These are phyloP conservation scores for Gambelia wislizenii DNA, from an alignment of 2,797 vertebrate genomes.

Conservation along the genomic window DNA sequence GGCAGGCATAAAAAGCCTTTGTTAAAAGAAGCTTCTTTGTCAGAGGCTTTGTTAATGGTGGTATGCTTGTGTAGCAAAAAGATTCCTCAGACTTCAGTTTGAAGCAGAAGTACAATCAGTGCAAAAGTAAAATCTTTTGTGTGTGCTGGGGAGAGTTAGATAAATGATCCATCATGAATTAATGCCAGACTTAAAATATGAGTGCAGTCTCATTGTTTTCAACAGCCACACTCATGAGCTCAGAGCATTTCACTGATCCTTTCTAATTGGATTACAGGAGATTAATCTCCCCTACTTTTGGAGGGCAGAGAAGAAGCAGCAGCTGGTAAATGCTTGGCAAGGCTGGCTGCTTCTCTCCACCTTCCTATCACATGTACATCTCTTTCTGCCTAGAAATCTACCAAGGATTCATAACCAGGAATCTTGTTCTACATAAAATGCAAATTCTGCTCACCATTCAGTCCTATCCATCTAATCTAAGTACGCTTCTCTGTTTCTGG, in stretches of 20 bases:
- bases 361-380: not conserved
- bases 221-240: not conserved
- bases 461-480: no score
- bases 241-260: conserved; percentile 19
- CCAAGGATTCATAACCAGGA: no score
- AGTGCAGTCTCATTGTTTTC: conserved; percentile 17
- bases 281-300: conserved; percentile 34
- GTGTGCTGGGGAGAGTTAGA: not conserved
- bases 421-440: not conserved
- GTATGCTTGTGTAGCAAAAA: not conserved
- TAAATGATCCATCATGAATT: not conserved
- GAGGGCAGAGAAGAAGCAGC: conserved; percentile 4
- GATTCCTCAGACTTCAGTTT: not conserved
- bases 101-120: no score
- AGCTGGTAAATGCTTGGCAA: not conserved
- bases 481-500: not conserved
- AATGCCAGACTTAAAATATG: not conserved
- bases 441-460: not conserved
- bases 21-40: no score
- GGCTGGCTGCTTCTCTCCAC: not conserved
- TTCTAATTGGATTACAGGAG: conserved; percentile 41
- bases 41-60: no score
- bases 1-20: no score
- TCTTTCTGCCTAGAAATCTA: not conserved
- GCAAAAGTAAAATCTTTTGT: not conserved